Conservation (phyloP, 2,113 vertebrate genomes). For the Copsychus sechellarum region DNA sequence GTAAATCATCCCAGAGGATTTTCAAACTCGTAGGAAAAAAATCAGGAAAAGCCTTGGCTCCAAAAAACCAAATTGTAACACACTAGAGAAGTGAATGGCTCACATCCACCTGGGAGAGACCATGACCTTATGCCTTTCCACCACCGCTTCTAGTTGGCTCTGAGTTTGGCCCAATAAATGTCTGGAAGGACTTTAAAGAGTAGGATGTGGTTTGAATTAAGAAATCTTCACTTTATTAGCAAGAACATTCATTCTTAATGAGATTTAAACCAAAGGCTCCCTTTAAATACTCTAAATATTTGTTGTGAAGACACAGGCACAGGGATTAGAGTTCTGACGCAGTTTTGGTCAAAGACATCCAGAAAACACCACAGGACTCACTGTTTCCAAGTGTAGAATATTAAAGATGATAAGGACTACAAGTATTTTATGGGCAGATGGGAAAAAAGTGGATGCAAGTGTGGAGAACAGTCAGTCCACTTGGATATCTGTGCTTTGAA, state of each 20-base stretch:
- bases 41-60: not conserved
- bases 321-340: not conserved
- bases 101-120: not conserved
- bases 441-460: not conserved
- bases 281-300: not conserved
- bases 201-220: not conserved
- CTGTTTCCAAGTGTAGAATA: not conserved
- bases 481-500: not conserved
- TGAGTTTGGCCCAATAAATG: not conserved
- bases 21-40: not conserved
- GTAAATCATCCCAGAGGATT: not conserved
- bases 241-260: not conserved
- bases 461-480: not conserved
- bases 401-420: not conserved
- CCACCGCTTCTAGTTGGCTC: not conserved
- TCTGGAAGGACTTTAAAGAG: not conserved
- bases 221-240: not conserved
- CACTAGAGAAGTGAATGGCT: not conserved
- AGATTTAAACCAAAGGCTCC: not conserved
- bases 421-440: not conserved
- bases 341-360: not conserved
- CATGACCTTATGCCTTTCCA: not conserved
- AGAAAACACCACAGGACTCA: not conserved
- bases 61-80: not conserved
- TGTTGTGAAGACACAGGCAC: not conserved